Percentiles rank a stretch among this genome's conserved stretches.
Conservation (phyloP, 2,113 vertebrate species). For the Antennarius striatus region DNA sequence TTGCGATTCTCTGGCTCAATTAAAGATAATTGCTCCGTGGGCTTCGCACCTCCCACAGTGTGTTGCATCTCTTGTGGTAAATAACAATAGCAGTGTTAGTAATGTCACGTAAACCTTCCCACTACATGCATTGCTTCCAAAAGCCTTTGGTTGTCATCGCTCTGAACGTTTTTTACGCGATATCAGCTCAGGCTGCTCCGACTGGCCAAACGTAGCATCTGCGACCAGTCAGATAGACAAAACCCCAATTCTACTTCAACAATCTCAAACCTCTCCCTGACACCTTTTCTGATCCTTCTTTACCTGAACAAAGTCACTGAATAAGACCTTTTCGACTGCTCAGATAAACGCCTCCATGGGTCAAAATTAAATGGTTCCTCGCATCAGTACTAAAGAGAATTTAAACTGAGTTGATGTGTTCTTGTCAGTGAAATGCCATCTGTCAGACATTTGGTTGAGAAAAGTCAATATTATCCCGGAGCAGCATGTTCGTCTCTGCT, state of each 20-base stretch:
- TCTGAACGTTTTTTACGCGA: slow-evolving; percentile 1
- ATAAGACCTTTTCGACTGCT: no score
- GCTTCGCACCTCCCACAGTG: slow-evolving; percentile 67
- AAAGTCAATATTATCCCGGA: no score
- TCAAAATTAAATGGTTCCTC: no score
- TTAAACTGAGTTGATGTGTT: no score
- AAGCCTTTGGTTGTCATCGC: slow-evolving; percentile 16
- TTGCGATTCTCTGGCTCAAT: slow-evolving; percentile 60
- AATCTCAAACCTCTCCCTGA: neutral
- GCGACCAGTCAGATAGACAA: slow-evolving; percentile 19
- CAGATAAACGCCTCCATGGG: no score
- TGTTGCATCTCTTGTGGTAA: slow-evolving; percentile 54
- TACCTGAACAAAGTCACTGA: no score
- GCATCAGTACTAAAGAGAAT: no score
- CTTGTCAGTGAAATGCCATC: no score
- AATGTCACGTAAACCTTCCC: slow-evolving; percentile 42
- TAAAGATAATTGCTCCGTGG: slow-evolving; percentile 69
- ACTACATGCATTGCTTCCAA: slow-evolving; percentile 15
- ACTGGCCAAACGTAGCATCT: slow-evolving; percentile 41
- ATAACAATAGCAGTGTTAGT: slow-evolving; percentile 53
- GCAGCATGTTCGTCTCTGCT: no score
- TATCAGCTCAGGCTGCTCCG: slow-evolving; percentile 33
- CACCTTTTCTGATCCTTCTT: no score
- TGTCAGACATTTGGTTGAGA: no score
- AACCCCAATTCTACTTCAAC: slow-evolving; percentile 7